Evolutionary conservation across 2,113 vertebrate genomes (phyloP).

Genomic region (Barnardius zonarius): DNA sequence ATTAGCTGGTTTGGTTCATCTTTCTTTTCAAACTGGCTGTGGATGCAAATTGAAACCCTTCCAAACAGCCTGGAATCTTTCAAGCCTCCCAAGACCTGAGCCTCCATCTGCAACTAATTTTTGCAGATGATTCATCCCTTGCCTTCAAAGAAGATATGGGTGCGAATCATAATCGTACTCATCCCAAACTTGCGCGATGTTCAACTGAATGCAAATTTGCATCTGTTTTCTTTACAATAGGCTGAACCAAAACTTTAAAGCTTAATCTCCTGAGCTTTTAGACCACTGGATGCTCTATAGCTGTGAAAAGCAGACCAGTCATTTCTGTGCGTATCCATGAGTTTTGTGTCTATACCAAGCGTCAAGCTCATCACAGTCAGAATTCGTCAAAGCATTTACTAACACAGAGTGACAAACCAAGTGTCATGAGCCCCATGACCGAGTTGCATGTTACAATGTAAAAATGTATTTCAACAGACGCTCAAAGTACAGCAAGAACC

Average conservation of each 20-base stretch:
- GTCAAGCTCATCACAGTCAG: neutral
- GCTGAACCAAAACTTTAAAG: neutral
- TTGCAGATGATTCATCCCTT: constrained; percentile 39
- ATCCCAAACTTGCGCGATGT: neutral
- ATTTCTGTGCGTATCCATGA: neutral
- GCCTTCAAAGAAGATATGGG: constrained; percentile 19
- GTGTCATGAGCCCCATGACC: neutral
- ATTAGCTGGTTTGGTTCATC: constrained; percentile 17
- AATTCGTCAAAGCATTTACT: neutral
- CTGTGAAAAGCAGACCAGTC: neutral
- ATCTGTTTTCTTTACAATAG: neutral
- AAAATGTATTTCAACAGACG: neutral
- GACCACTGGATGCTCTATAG: neutral
- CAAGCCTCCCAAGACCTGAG: constrained; percentile 28
- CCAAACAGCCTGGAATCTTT: constrained; percentile 14
- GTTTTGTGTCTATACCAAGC: neutral
- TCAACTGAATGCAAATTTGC: constrained; percentile 8
- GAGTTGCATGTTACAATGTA: neutral
- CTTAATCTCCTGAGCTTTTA: neutral
- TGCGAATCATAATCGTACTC: neutral
- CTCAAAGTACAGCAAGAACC: neutral
- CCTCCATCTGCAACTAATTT: constrained; percentile 39
- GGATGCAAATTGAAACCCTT: constrained; percentile 20
- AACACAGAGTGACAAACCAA: neutral
- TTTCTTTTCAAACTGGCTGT: constrained; percentile 34